Evolutionary conservation across 2,113 vertebrate species (phyloP), one percentile per base, ranked within the genome.

Genomic region (Ictidomys tridecemlineatus): DNA sequence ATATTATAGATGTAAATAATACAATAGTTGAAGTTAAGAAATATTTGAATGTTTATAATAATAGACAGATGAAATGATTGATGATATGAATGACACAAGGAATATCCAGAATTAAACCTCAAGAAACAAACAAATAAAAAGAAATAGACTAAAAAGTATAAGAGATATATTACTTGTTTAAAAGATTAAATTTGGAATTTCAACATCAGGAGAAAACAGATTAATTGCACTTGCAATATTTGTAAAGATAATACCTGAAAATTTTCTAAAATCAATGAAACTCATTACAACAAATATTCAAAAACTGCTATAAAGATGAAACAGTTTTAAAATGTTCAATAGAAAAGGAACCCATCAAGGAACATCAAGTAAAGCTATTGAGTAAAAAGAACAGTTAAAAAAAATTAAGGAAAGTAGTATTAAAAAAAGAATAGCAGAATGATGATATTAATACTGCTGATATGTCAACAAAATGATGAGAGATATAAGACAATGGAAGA

Each of bases 141-240:
- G 30, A 82, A 92, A 65, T 39, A 48, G 20, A 83, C 9, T 69
- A 84, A 96, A 45, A 9, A 87, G 26, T 24, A 4, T 2, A 58
- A 72, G 13, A 34, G 8, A 48, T n/a, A 12, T 28, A 28, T 48
- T 69, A 85, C 26, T 90, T 12, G 13, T 84, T 95, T 17, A 63
- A 45, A 89, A 24, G 5, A 56, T 34, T 85, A 69, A 73, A 88
- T 79, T 85, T 93, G 34, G 14, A 74, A 82, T 85, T 89, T 85
- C 16, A 39, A 12, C 56, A 85, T 24, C 20, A 70, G 58, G n/a
- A 73, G 2, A 74, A 78, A 37, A 80, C 0, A 1, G 2, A 76
- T n/a, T 53, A 84, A 39, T 9, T 26, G 0, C 28, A 16, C 12
- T 0, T 91, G 2, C 2, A 69, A 58, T 85, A 63, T 48, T 92